A percentile compares a stretch with the other conserved stretches of the same genome.
phyloP scores from a whole-genome alignment of 2,797 vertebrate species.

The Rhabdophis nuchalis region DNA sequence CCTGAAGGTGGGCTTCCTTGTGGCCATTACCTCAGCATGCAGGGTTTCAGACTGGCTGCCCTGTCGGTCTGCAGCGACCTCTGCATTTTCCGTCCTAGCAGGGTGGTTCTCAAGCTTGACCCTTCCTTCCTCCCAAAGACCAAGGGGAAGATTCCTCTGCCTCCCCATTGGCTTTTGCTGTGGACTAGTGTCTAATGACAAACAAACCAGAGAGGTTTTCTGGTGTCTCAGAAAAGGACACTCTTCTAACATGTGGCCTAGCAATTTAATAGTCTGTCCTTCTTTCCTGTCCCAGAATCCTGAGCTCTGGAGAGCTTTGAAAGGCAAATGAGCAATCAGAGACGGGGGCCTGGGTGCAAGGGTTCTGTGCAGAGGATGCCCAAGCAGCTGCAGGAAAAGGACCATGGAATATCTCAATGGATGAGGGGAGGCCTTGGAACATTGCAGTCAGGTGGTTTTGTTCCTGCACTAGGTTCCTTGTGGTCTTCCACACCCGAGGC shows the following conservation, averaged over 20 bases:
- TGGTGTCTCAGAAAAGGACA: background rate
- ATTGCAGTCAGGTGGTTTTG: background rate
- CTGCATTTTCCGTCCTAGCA: too few species aligned
- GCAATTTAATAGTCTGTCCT: background rate
- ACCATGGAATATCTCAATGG: background rate
- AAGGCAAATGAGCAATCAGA: background rate
- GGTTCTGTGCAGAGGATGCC: background rate
- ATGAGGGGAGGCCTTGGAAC: background rate
- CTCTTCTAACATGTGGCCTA: background rate
- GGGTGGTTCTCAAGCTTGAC: too few species aligned
- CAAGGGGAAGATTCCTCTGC: background rate
- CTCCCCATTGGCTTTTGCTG: background rate
- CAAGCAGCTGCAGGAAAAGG: background rate
- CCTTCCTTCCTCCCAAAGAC: too few species aligned
- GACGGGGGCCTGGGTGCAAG: background rate
- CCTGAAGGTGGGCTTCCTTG: too few species aligned
- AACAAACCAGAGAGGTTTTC: background rate
- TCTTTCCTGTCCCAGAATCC: too few species aligned
- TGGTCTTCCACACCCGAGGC: too few species aligned
- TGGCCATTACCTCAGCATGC: too few species aligned
- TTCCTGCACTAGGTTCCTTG: background rate
- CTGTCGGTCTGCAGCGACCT: too few species aligned
- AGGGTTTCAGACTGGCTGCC: too few species aligned
- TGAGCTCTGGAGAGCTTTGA: background rate
- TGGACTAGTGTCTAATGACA: background rate